These are phyloP conservation scores for Tylochromis polylepis DNA, from an alignment of 2,113 vertebrate genomes.

Conservation along the genomic window DNA sequence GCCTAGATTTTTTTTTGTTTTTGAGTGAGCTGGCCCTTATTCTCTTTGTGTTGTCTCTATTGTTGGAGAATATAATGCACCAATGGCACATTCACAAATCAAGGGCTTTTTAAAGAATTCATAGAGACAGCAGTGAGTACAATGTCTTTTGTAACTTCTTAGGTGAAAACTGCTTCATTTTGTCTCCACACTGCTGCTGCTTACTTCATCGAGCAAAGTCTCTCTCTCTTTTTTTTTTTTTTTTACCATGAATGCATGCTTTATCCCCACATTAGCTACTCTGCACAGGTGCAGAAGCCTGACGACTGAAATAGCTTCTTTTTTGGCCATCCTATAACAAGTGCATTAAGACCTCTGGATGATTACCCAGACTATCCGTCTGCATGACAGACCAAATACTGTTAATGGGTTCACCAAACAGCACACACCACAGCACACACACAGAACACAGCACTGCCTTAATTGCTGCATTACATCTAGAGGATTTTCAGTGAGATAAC, in stretches of 20 bases:
- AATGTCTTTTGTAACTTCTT: neutral
- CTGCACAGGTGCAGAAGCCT: neutral
- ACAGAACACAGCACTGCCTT: neutral
- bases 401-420: slow-evolving; percentile 25
- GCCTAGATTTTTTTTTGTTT: neutral
- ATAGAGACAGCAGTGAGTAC: neutral
- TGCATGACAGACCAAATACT: slow-evolving; percentile 20
- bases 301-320: neutral
- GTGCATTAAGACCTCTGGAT: neutral
- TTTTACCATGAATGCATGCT: neutral
- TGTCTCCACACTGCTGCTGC: neutral
- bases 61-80: neutral
- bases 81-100: neutral
- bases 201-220: neutral
- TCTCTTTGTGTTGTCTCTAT: neutral
- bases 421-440: neutral
- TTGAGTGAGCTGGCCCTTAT: neutral
- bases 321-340: neutral
- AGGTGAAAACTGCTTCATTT: neutral
- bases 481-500: slow-evolving; percentile 35
- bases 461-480: slow-evolving; percentile 39
- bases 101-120: neutral
- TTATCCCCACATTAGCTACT: neutral
- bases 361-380: neutral
- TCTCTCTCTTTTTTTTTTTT: neutral